These are phyloP conservation scores for Cremastinae sp. DNA, from an alignment of 2,888 invertebrate genomes.

Conservation along the genomic window DNA sequence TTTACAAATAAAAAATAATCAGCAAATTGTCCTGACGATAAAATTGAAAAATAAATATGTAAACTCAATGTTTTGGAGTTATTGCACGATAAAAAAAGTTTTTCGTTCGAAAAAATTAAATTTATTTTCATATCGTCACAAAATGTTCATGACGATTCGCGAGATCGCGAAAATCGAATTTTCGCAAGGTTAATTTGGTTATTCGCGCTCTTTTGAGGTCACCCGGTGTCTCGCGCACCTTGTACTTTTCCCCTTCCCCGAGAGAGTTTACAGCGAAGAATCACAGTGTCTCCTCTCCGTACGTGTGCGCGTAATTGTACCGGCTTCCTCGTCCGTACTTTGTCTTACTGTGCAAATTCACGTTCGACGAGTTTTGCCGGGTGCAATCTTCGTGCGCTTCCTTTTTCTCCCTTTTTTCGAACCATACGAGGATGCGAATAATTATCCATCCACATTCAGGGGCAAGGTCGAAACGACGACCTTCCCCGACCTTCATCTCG, in stretches of 20 bases:
- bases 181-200: background rate
- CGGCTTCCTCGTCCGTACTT: constrained; percentile 27
- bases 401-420: no score
- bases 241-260: constrained; percentile 7
- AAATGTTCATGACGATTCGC: background rate
- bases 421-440: background rate
- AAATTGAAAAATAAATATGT: no score
- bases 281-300: no score
- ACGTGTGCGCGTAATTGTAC: constrained; percentile 20
- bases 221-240: constrained; percentile 31
- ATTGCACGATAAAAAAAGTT: constrained; percentile 1
- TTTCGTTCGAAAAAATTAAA: background rate
- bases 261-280: no score
- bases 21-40: no score
- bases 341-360: constrained; percentile 19
- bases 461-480: no score
- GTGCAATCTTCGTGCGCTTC: constrained; percentile 1
- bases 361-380: constrained; percentile 29
- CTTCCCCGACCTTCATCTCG: no score
- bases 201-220: constrained; percentile 34
- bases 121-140: constrained; percentile 5
- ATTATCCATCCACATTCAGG: constrained; percentile 12
- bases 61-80: no score
- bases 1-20: no score
- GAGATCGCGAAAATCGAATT: background rate